Evolutionary conservation across 2,888 invertebrate species (phyloP).

Genomic region (Rhodophaea formosa): DNA sequence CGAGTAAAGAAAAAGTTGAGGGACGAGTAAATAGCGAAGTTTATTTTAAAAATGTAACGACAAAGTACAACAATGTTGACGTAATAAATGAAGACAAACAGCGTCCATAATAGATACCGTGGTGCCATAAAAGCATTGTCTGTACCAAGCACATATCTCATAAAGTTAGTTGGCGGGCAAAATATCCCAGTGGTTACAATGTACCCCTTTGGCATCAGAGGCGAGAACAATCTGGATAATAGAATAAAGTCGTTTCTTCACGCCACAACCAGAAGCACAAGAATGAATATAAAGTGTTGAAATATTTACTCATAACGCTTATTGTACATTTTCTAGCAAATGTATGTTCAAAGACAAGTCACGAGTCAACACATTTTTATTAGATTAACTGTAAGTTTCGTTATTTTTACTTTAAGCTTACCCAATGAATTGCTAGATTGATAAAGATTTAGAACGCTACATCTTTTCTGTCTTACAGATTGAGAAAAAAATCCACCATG

Average conservation of each 20-base stretch:
- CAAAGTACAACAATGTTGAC: constrained; percentile 29
- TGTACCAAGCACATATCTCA: constrained; percentile 67
- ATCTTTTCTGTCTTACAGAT: no score
- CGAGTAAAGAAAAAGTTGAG: no score
- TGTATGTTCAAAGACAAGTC: no score
- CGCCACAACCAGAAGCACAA: constrained; percentile 26
- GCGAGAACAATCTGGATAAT: constrained; percentile 77
- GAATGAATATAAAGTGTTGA: background rate
- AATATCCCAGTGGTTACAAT: constrained; percentile 60
- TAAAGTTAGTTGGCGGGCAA: constrained; percentile 72
- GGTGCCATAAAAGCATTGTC: constrained; percentile 64
- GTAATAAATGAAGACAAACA: constrained; percentile 56
- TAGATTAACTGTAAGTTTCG: no score
- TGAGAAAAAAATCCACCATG: no score
- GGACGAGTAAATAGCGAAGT: no score
- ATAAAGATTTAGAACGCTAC: no score
- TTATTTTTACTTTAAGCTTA: no score
- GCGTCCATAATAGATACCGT: constrained; percentile 52
- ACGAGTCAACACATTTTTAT: no score
- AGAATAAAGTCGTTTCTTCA: constrained; percentile 67
- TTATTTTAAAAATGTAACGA: background rate
- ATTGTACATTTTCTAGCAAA: no score
- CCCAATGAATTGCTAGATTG: no score
- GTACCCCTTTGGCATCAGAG: constrained; percentile 70
- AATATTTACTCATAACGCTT: no score